phyloP scores from a whole-genome alignment of 1,140 invertebrate genomes.

The Episyrphus balteatus region DNA sequence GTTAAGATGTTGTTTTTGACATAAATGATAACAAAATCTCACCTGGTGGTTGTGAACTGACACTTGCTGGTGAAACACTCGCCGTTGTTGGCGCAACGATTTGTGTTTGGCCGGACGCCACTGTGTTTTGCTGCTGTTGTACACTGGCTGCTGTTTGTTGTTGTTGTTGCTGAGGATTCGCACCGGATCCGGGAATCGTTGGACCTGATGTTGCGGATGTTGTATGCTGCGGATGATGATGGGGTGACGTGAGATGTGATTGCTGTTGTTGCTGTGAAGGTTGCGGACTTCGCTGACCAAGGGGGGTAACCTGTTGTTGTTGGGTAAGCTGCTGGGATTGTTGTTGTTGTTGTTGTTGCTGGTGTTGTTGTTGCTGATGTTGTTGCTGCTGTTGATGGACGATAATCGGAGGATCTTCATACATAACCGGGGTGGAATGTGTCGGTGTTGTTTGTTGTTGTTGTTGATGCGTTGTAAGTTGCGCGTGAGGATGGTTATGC shows the following conservation, averaged over 20 bases:
- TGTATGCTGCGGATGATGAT: constrained; percentile 27
- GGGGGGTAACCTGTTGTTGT: constrained; percentile 23
- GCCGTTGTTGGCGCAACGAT: constrained; percentile 36
- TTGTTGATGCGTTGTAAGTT: constrained; percentile 12
- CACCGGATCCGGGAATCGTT: constrained; percentile 1
- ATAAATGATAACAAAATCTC: constrained; percentile 8
- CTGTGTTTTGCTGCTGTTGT: constrained; percentile 29
- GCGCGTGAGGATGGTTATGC: constrained; percentile 14
- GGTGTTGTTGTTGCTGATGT: constrained; percentile 11
- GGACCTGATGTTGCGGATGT: constrained; percentile 20
- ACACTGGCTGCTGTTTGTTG: constrained; percentile 19
- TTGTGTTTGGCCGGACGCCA: constrained; percentile 32
- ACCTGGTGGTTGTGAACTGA: constrained; percentile 38
- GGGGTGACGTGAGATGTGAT: constrained; percentile 28
- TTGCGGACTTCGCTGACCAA: constrained; percentile 28
- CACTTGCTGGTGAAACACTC: constrained; percentile 37
- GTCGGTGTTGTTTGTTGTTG: constrained; percentile 11
- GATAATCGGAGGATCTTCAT: constrained; percentile 32
- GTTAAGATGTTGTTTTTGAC: neutral
- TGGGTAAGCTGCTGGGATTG: constrained; percentile 17
- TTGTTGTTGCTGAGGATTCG: constrained; percentile 8
- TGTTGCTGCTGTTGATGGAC: constrained; percentile 16
- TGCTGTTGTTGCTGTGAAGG: constrained; percentile 22
- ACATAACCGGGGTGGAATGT: constrained; percentile 37
- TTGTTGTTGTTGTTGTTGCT: constrained; percentile 17